Percentiles rank a stretch among this genome's conserved stretches.
phyloP scores from a whole-genome alignment of 2,113 vertebrate species.

The Sapajus apella region DNA sequence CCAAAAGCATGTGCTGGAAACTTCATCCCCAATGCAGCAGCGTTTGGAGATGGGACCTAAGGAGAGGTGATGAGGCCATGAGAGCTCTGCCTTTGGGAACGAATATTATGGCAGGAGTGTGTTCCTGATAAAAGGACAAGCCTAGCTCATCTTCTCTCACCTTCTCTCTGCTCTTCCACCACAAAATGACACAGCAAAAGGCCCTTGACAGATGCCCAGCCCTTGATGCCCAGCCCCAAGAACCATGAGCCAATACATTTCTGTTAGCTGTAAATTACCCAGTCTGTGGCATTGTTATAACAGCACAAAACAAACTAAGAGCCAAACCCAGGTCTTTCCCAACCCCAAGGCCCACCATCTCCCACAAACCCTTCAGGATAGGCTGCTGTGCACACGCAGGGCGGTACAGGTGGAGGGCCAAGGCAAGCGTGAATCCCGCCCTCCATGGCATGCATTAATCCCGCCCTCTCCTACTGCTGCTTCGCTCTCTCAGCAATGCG shows the following conservation, averaged over 20 bases:
- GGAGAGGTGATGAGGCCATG: background rate
- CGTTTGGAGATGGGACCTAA: background rate
- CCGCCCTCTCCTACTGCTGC: background rate
- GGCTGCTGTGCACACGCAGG: accelerated
- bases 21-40: background rate
- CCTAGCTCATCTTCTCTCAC: background rate
- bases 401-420: accelerated
- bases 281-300: background rate
- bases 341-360: background rate
- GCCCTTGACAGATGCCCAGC: background rate
- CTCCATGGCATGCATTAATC: accelerated
- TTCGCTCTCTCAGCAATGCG: background rate
- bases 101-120: background rate
- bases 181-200: background rate
- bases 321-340: background rate
- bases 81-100: background rate
- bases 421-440: accelerated
- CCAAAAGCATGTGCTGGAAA: background rate
- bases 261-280: background rate
- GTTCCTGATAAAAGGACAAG: background rate
- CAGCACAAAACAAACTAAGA: background rate
- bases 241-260: background rate
- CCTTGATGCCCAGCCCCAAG: background rate
- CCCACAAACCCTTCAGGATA: background rate
- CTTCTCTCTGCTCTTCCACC: background rate